These are phyloP conservation scores for Eristalis intricaria DNA, from an alignment of 2,888 invertebrate genomes.

Conservation along the genomic window DNA sequence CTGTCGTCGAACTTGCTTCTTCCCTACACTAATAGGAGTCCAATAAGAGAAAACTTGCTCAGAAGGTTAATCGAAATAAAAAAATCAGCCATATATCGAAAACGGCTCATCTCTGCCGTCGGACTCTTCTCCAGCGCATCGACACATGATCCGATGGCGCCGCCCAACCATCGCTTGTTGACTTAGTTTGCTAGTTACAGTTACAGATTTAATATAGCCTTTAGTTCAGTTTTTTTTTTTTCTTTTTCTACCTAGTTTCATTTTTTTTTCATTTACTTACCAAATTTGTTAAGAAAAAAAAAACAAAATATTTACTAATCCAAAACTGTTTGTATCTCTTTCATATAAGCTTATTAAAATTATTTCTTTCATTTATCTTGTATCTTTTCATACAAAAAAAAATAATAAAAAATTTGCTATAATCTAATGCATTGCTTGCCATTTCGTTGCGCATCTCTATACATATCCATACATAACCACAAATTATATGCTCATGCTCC, in stretches of 20 bases:
- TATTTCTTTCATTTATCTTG: constrained; percentile 48
- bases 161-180: no score
- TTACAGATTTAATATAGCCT: no score
- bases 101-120: no score
- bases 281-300: not conserved
- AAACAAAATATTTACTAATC: not conserved
- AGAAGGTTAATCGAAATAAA: no score
- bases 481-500: constrained; percentile 29
- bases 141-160: no score
- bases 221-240: no score
- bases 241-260: not conserved
- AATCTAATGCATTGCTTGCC: constrained; percentile 61
- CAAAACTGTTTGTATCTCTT: not conserved
- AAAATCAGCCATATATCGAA: no score
- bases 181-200: no score
- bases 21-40: no score
- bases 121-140: no score
- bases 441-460: constrained; percentile 58
- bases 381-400: constrained; percentile 55
- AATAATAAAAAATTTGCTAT: constrained; percentile 13
- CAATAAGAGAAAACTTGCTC: no score
- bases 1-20: no score
- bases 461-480: constrained; percentile 14
- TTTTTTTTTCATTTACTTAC: not conserved
- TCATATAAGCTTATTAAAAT: constrained; percentile 13